Evolutionary conservation across 1,140 invertebrate species (phyloP).

Genomic region (Bombus ignitus): DNA sequence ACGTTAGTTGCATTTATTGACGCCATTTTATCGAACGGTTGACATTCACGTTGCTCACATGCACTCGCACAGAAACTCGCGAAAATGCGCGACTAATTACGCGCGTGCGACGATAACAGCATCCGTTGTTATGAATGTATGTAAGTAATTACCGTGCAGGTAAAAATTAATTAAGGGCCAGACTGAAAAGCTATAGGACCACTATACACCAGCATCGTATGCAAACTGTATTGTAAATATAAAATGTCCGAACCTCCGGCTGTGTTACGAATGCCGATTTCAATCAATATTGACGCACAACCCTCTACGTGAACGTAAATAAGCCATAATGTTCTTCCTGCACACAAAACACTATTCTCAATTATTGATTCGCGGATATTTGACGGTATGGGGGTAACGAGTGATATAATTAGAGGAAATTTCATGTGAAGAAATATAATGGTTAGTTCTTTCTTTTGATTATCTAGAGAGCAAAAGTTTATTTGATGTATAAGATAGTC

Average conservation of each 20-base stretch:
- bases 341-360: neutral
- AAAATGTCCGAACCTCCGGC: neutral
- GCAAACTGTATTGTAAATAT: neutral
- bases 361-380: conserved; percentile 1
- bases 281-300: conserved; percentile 22
- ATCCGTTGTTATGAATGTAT: neutral
- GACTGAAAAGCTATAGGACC: neutral
- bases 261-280: neutral
- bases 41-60: neutral
- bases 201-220: neutral
- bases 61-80: no score
- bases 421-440: no score
- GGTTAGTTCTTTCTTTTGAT: no score
- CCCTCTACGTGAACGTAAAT: conserved; percentile 25
- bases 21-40: neutral
- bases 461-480: no score
- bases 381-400: neutral
- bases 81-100: conserved; percentile 7
- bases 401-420: neutral
- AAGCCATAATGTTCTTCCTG: conserved; percentile 4
- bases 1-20: neutral
- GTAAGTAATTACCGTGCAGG: neutral
- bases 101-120: neutral
- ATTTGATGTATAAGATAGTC: no score
- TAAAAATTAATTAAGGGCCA: conserved; percentile 29